Evolutionary conservation across 2,888 invertebrate genomes (phyloP).

Genomic region (Agrochola litura): DNA sequence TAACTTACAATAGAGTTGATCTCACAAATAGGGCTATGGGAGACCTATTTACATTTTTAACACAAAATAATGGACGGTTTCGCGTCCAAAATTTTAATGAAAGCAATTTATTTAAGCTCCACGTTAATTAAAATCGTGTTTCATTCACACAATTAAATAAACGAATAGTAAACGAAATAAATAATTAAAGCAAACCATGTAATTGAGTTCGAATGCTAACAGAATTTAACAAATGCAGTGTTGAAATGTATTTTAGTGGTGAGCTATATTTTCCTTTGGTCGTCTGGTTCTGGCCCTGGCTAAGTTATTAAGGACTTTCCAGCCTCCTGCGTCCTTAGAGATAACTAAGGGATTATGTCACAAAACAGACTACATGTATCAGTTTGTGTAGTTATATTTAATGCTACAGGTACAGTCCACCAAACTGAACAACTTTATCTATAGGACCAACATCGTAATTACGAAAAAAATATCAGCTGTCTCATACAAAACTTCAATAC

Average conservation of each 20-base stretch:
- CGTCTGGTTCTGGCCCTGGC: not conserved
- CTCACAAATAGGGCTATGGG: not conserved
- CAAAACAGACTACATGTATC: not conserved
- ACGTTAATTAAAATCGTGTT: constrained; percentile 53
- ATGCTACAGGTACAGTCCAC: not conserved
- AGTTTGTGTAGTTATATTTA: not conserved
- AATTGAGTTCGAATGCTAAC: not conserved
- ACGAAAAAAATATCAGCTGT: no score
- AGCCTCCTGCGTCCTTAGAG: not conserved
- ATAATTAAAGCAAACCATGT: constrained; percentile 10
- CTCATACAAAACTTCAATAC: no score
- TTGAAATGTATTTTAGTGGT: not conserved
- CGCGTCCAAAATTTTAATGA: constrained; percentile 27
- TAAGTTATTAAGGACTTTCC: not conserved
- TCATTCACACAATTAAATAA: constrained; percentile 14
- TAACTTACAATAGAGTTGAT: constrained; percentile 12
- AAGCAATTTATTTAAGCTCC: constrained; percentile 40
- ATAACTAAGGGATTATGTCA: not conserved
- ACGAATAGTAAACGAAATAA: constrained; percentile 27
- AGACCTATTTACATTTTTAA: constrained; percentile 16
- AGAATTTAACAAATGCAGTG: constrained; percentile 2
- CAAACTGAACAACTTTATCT: not conserved
- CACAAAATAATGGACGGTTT: constrained; percentile 21
- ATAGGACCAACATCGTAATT: not conserved
- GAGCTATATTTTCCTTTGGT: not conserved